Conservation (phyloP, 2,888 invertebrate genomes). For the Mellilla xanthometata region DNA sequence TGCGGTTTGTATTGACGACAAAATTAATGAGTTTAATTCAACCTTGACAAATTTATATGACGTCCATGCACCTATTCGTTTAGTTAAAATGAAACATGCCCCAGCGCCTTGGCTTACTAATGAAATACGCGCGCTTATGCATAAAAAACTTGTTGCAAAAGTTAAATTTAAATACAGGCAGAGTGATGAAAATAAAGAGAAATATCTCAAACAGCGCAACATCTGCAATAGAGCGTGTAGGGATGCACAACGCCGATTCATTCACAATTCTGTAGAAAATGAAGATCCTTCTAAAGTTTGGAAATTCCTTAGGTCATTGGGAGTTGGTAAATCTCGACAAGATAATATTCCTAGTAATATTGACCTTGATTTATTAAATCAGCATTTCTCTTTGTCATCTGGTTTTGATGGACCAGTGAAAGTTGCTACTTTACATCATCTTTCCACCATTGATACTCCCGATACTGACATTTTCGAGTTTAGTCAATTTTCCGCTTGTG, state of each 20-base stretch:
- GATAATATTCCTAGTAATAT: neutral
- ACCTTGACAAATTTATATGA: neutral
- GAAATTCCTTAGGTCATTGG: neutral
- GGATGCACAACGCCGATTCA: conserved; percentile 5
- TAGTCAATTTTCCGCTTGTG: neutral
- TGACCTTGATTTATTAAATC: conserved; percentile 1
- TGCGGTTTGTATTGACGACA: neutral
- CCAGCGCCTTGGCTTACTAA: conserved; percentile 1
- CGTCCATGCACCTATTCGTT: neutral
- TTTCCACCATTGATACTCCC: conserved; percentile 1
- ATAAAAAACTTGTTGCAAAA: neutral
- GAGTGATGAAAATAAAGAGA: neutral
- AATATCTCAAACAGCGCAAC: neutral
- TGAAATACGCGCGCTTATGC: neutral
- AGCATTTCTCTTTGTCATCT: conserved; percentile 4
- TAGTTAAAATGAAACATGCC: neutral
- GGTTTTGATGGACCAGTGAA: neutral
- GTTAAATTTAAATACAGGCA: neutral
- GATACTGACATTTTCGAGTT: neutral
- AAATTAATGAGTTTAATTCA: neutral
- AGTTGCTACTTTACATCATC: neutral
- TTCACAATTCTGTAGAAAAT: conserved; percentile 6
- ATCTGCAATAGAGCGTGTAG: conserved; percentile 8
- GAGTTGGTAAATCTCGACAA: neutral
- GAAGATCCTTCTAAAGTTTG: conserved; percentile 1